Percentiles rank a stretch among this genome's conserved stretches.
These are phyloP conservation scores for Oncorhynchus masou DNA, from an alignment of 2,113 vertebrate genomes.

Conservation along the genomic window DNA sequence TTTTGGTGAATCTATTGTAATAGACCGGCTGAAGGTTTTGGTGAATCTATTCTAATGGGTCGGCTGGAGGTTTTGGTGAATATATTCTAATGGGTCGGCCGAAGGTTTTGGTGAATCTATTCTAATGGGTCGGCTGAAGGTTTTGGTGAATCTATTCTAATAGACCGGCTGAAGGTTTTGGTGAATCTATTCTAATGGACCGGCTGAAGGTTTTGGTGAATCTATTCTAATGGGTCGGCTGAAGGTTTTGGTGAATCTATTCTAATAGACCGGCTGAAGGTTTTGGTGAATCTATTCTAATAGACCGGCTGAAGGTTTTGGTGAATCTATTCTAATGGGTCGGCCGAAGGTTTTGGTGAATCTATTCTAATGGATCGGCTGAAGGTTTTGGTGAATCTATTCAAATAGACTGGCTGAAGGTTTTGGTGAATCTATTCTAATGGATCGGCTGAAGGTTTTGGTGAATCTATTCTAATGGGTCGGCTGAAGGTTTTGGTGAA, in stretches of 20 bases:
- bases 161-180: too few relatives aligned
- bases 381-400: constrained; percentile 67
- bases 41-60: constrained; percentile 64
- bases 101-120: too few relatives aligned
- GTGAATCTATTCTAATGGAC: too few relatives aligned
- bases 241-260: constrained; percentile 76
- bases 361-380: constrained; percentile 60
- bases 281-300: constrained; percentile 71
- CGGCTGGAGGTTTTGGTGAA: constrained; percentile 30
- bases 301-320: constrained; percentile 52
- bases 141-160: too few relatives aligned
- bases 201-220: too few relatives aligned
- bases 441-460: constrained; percentile 12
- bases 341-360: constrained; percentile 61
- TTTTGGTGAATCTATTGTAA: constrained; percentile 62
- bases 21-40: constrained; percentile 11
- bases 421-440: constrained; percentile 62
- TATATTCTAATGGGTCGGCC: constrained; percentile 60
- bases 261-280: constrained; percentile 52
- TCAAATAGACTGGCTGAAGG: constrained; percentile 46
- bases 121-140: too few relatives aligned
- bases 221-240: too few relatives aligned
- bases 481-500: constrained; percentile 31
- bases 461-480: constrained; percentile 64
- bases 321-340: constrained; percentile 67